Base-by-base conservation (phyloP, 1,140 invertebrate genomes). In the Chlorops oryzae region DNA sequence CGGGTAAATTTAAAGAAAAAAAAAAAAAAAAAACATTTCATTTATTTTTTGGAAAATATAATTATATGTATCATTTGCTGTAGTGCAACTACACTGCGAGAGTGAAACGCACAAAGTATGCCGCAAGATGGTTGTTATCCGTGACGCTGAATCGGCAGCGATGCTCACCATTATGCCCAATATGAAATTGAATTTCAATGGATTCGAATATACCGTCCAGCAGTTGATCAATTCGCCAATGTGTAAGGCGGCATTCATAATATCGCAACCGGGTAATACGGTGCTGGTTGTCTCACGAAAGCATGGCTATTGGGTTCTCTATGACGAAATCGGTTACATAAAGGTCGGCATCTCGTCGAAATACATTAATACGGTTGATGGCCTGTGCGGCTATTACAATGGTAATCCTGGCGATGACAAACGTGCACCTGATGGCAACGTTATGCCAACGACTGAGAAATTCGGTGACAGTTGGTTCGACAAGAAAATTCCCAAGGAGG, bases 321-420 rank as follows among this genome's bases (percentile, higher is more conserved):
- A 84, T 72, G 82, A 83, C 61, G 73, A 75, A 3, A 77, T 81
- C 52, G 80, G 79, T 2, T 84, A 86, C 54, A 74, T 86, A 1
- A 87, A 86, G 65, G 76, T 90, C 50, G 84, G 82, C 47, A 81
- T 90, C 48, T 75, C 77, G 0, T 77, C 78, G n/a, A 79, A 79
- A 55, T 74, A 83, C 27, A 58, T 70, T 24, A 73, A 76, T 3
- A 71, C 77, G 41, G 80, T 91, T 0, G 85, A 88, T 59, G 88
- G 89, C 2, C 61, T 92, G 1, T 92, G 89, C 59, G 89, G 89
- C 3, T 83, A 79, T 47, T 88, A 82, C 61, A 84, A 88, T 69
- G 81, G 81, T 1, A 70, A 80, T 23, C 47, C 67, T 0, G 54
- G 58, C 20, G 85, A 90, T 63, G 88, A 92, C 61, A 82, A 81